Evolutionary conservation across 2,888 invertebrate species (phyloP).

Genomic region (Mimachlamys varia): DNA sequence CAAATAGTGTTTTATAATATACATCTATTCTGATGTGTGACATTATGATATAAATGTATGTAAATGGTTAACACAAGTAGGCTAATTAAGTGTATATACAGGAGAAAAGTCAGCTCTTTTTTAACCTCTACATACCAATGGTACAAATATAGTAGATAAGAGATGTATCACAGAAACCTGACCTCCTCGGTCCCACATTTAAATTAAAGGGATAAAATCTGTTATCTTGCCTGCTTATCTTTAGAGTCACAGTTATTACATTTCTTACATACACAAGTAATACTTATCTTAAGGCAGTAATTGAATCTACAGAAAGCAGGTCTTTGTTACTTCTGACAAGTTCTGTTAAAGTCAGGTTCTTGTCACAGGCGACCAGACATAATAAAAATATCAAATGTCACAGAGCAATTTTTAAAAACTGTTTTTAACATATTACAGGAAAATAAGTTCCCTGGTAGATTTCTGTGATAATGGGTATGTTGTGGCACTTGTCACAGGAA

Average conservation of each 20-base stretch:
- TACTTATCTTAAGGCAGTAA: not conserved
- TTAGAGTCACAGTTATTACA: not conserved
- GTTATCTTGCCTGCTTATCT: slow-evolving; percentile 10
- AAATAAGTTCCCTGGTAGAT: not conserved
- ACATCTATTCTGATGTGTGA: not conserved
- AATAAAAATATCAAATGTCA: slow-evolving; percentile 7
- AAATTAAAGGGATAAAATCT: not conserved
- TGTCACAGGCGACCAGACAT: not conserved
- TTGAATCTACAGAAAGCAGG: not conserved
- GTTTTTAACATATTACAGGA: not conserved
- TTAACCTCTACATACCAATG: not conserved
- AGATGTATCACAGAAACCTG: not conserved
- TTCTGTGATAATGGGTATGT: too few species aligned
- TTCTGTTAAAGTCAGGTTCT: not conserved
- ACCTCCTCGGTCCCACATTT: not conserved
- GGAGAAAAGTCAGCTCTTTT: not conserved
- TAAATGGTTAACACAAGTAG: not conserved
- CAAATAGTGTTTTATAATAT: not conserved
- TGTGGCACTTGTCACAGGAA: too few species aligned
- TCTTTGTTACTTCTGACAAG: not conserved
- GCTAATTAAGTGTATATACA: not conserved
- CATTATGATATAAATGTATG: not conserved
- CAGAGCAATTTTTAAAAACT: not conserved
- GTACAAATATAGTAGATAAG: not conserved
- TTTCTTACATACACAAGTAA: not conserved